Base-by-base conservation (phyloP, 2,113 vertebrate species). In the Galbula dea region DNA sequence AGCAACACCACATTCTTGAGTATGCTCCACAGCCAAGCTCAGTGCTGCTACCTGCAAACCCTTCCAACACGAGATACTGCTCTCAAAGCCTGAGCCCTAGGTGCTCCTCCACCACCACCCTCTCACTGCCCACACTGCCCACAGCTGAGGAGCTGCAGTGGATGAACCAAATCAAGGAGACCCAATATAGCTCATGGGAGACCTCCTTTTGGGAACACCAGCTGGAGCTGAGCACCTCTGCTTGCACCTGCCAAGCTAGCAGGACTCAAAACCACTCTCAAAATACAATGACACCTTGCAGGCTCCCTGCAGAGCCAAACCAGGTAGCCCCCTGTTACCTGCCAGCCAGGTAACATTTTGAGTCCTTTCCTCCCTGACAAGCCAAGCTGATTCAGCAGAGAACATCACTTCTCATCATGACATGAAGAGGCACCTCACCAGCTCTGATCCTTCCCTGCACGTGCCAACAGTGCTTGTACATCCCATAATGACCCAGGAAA, bases 161-260 rank as follows among this genome's bases (percentile, higher is more conserved):
- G 1, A 1, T 3, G 9, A 45, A 29, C 23, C 66, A 74, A 63
- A 67, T 12, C 43, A 29, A 58, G 19, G 34, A 34, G 11, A 43
- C 8, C 2, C 6, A 59, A 8, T 0, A 10, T 0, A 36, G 43
- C 57, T 20, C 26, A n/a, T 0, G 0, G 49, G 12, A 26, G 49
- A 45, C 11, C 29, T 32, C 45, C 24, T 27, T 79, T 39, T 23
- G 15, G 4, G 2, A 61, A 32, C 22, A 15, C 10, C 32, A 29
- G 55, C 7, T 48, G 34, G 32, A 43, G 34, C 34, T 0, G 2
- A 58, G 51, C 1, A 0, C 65, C 65, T 61, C 58, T 24, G 69
- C 57, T 30, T 14, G 21, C 1, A 1, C 30, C n/a, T 8, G 3
- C 27, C 21, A 34, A 49, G 41, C 65, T 17, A 34, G 77, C 41